Base-by-base conservation (phyloP, 2,113 vertebrate genomes). In the Perccottus glenii region DNA sequence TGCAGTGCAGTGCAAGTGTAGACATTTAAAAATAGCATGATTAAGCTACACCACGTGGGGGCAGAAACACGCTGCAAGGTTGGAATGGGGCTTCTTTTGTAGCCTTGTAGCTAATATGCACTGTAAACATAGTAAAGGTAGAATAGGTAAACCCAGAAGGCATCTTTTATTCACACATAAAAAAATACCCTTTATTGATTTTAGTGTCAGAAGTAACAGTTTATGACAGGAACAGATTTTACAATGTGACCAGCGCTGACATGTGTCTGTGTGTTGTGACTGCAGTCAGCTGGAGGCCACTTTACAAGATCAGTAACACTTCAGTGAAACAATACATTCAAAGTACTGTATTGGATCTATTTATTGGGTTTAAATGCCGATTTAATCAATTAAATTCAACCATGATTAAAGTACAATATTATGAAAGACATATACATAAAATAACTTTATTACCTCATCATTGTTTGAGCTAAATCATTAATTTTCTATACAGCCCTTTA, bases 401-500 rank as follows among this genome's bases (percentile, higher is more conserved):
- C 5, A 27, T 11, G 4, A 49, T 47, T 56, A 47, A 35, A 3
- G 11, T 15, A 8, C 9, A 19, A 32, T 11, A 6, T 56, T 9
- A 11, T 40, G 36, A 58, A 9, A 58, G 35, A 45, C 6, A 61
- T 51, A 46, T 47, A 2, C 44, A 5, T 9, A 69, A 62, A 76
- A 55, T 14, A 76, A 45, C 51, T 60, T 42, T 2, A 50, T 43
- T 38, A 67, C 44, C 10, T 55, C 14, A 60, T 63, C 11, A 2
- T 12, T 64, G 60, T 58, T 66, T 67, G 71, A 73, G 78, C 71
- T 74, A 76, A 73, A 72, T 64, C 77, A 77, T 65, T 49, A 70
- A 40, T 75, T 69, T 50, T 64, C 72, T 85, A 43, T 78, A 84
- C 87, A 91, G 88, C 84, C 86, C 86, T 88, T 88, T 82, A 43